Base-by-base conservation (phyloP, 2,113 vertebrate genomes). In the Tursiops truncatus region DNA sequence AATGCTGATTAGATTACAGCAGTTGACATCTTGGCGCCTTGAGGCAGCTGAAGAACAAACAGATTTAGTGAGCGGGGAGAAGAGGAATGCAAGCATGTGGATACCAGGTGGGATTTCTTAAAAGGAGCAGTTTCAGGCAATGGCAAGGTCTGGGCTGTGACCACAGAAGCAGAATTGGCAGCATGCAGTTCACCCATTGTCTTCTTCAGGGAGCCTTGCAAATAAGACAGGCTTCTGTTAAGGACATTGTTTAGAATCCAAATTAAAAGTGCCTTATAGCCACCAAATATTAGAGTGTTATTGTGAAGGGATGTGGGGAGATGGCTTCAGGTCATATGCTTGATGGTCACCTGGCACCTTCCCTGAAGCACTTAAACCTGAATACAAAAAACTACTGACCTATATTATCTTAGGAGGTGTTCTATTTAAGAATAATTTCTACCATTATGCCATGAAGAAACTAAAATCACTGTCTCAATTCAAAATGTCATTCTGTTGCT, bases 391-490 rank as follows among this genome's bases (percentile, higher is more conserved):
- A 26, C 63, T 73, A 80, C 31, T 73, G 23, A 80, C 81, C 80
- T 38, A 33, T 62, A 80, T 86, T 86, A 80, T 85, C 56, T 81
- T 71, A 80, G 44, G 20, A 79, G 56, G 56, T 86, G 25, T 91
- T 73, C 58, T 86, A 31, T 81, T 80, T 65, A 96, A 87, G 8
- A 6, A 13, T 41, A 90, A 47, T 85, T 95, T 76, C 26, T 25
- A 97, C 74, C 67, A 89, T 21, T 88, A 96, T 88, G 36, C 31
- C 79, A 82, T 77, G 68, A 97, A 71, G n/a, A 86, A 44, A 91
- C 25, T 36, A 60, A 91, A 86, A 91, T 91, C 53, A 47, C n/a
- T 53, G 80, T 41, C 25, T 95, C 77, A 83, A 94, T 96, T 77
- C 7, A 97, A 97, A 85, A 62, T 60, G 71, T 89, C 85, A 62